Evolutionary conservation across 2,797 vertebrate species (phyloP).

Genomic region (Oryzias dopingdopingensis): DNA sequence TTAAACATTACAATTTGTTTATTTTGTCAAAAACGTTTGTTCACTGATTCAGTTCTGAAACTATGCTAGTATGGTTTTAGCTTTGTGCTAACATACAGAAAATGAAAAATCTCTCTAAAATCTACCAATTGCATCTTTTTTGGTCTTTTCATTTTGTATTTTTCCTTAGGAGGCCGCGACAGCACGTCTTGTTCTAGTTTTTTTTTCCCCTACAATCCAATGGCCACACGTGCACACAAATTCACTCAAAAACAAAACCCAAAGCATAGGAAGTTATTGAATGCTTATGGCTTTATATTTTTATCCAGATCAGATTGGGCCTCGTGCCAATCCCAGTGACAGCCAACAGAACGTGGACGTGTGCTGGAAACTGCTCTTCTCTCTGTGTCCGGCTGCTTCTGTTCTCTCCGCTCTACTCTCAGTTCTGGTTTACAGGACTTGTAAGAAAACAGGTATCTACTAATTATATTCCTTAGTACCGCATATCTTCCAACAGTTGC

Average conservation of each 20-base stretch:
- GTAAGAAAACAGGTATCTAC: conserved; percentile 17
- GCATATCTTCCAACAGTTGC: too few relatives aligned
- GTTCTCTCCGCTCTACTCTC: conserved; percentile 18
- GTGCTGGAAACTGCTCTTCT: conserved; percentile 27
- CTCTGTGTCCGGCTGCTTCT: conserved; percentile 28
- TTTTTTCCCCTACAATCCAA: too few relatives aligned
- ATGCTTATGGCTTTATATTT: neutral
- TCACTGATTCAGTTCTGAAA: too few relatives aligned
- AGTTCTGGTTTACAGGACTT: conserved; percentile 11
- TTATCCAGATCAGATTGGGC: neutral
- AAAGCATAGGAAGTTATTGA: neutral
- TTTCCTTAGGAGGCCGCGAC: too few relatives aligned
- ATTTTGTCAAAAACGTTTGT: too few relatives aligned
- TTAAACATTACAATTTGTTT: too few relatives aligned
- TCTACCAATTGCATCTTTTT: too few relatives aligned
- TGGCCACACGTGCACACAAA: neutral
- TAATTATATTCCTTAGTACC: neutral
- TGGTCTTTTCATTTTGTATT: too few relatives aligned
- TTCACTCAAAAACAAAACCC: neutral
- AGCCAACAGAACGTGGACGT: neutral
- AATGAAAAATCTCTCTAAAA: too few relatives aligned
- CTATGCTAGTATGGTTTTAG: too few relatives aligned
- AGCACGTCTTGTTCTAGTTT: too few relatives aligned
- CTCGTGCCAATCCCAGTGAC: neutral
- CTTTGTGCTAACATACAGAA: too few relatives aligned